Percentiles rank a stretch among this genome's conserved stretches.
Conservation (phyloP, 2,888 invertebrate species). For the Melipona bicolor region DNA sequence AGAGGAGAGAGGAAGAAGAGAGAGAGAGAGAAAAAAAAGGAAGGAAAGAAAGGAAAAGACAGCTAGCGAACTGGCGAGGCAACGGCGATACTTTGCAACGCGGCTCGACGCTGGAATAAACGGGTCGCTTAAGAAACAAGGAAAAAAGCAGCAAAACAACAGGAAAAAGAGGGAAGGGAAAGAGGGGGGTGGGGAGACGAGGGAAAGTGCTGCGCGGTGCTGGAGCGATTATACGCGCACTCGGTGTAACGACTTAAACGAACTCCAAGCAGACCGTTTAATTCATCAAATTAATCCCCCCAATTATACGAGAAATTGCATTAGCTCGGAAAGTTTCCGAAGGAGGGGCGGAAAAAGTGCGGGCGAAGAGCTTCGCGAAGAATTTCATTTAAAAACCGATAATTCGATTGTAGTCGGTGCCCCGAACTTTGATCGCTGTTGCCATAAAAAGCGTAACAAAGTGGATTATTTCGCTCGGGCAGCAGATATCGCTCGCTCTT, state of each 20-base stretch:
- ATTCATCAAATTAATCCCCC: conserved; percentile 51
- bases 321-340: conserved; percentile 55
- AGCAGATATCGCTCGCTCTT: conserved; percentile 32
- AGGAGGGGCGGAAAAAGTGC: conserved; percentile 1
- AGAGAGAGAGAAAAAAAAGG: too few species aligned
- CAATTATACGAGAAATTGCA: conserved; percentile 55
- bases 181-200: not conserved
- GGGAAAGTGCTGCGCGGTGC: not conserved
- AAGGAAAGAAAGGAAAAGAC: too few species aligned
- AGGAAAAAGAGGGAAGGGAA: not conserved
- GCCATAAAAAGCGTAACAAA: conserved; percentile 40
- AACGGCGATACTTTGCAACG: not conserved
- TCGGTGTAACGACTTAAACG: conserved; percentile 48
- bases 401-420: conserved; percentile 45
- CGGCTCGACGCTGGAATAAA: not conserved
- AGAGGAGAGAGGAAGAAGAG: too few species aligned
- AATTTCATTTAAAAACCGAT: conserved; percentile 63
- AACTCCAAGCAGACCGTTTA: conserved; percentile 45
- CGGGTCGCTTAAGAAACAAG: not conserved
- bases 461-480: conserved; percentile 38
- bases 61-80: not conserved
- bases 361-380: conserved; percentile 30
- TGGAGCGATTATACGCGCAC: conserved; percentile 37
- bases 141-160: not conserved
- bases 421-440: conserved; percentile 45